Conservation (phyloP, 1,140 invertebrate species). For the Drosophila murphyi region DNA sequence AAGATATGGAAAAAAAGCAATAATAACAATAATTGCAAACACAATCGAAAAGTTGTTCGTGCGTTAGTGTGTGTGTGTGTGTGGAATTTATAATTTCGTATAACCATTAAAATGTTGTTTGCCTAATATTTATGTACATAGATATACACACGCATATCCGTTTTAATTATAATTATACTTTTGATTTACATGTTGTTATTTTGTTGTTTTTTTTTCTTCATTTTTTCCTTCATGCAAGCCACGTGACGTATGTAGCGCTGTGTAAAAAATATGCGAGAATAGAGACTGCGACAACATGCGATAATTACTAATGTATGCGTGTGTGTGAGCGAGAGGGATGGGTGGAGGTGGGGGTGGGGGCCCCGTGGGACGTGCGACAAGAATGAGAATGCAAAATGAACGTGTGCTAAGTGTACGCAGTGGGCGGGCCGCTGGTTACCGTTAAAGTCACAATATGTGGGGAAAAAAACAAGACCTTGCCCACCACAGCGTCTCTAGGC, state of each 20-base stretch:
- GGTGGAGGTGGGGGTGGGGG: neutral
- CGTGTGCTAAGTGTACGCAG: conserved; percentile 6
- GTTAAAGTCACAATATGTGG: conserved; percentile 1
- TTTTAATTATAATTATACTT: conserved; percentile 45
- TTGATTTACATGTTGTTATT: conserved; percentile 23
- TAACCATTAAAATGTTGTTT: conserved; percentile 56
- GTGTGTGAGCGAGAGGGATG: conserved; percentile 7
- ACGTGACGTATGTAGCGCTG: conserved; percentile 64
- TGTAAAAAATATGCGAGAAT: conserved; percentile 37
- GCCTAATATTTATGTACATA: conserved; percentile 10
- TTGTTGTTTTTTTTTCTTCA: conserved; percentile 6
- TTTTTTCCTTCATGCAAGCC: conserved; percentile 52
- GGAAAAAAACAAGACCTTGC: conserved; percentile 12
- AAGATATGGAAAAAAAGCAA: neutral
- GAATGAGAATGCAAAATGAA: conserved; percentile 17
- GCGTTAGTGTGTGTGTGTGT: conserved; percentile 1
- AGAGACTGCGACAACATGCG: conserved; percentile 41
- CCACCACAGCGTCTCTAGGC: neutral
- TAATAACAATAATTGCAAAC: conserved; percentile 33
- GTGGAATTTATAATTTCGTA: conserved; percentile 53
- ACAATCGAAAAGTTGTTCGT: neutral
- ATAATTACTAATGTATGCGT: conserved; percentile 43
- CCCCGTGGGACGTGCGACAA: neutral
- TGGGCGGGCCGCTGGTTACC: neutral
- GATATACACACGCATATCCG: neutral